Percentiles rank a stretch among this genome's conserved stretches.
These are phyloP conservation scores for Eugnorisma glareosa DNA, from an alignment of 2,888 invertebrate species.

Conservation along the genomic window DNA sequence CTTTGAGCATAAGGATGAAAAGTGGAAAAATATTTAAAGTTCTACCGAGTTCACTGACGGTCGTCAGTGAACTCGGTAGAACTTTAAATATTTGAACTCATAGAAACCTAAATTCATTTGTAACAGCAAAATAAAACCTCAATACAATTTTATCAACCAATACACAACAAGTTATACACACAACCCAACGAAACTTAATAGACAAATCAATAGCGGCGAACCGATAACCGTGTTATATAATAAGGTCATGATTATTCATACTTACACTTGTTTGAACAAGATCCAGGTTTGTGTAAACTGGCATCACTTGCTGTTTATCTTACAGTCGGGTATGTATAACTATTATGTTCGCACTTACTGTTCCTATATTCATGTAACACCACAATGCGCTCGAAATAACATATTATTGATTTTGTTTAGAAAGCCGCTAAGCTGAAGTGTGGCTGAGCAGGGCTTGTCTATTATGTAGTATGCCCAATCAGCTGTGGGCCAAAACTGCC, in stretches of 20 bases:
- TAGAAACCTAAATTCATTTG: not conserved
- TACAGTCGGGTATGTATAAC: constrained; percentile 34
- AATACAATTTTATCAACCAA: not conserved
- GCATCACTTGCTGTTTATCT: constrained; percentile 57
- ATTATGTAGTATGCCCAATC: not conserved
- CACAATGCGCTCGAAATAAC: not conserved
- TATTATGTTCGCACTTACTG: constrained; percentile 27
- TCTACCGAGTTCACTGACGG: too few species aligned
- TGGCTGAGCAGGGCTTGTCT: not conserved
- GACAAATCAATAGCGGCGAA: constrained; percentile 45
- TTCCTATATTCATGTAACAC: constrained; percentile 11
- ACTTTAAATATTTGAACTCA: too few species aligned
- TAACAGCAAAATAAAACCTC: not conserved
- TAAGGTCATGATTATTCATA: constrained; percentile 63
- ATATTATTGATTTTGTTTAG: not conserved
- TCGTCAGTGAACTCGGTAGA: too few species aligned
- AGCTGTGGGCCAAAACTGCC: not conserved
- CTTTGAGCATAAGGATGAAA: too few species aligned
- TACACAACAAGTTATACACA: not conserved
- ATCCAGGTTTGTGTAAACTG: constrained; percentile 54
- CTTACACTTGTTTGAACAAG: constrained; percentile 61
- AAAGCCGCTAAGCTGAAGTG: not conserved
- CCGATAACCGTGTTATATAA: constrained; percentile 14
- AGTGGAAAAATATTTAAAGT: too few species aligned
- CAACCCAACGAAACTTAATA: not conserved